phyloP scores from a whole-genome alignment of 2,888 invertebrate genomes.

The Drosophila mulleri region DNA sequence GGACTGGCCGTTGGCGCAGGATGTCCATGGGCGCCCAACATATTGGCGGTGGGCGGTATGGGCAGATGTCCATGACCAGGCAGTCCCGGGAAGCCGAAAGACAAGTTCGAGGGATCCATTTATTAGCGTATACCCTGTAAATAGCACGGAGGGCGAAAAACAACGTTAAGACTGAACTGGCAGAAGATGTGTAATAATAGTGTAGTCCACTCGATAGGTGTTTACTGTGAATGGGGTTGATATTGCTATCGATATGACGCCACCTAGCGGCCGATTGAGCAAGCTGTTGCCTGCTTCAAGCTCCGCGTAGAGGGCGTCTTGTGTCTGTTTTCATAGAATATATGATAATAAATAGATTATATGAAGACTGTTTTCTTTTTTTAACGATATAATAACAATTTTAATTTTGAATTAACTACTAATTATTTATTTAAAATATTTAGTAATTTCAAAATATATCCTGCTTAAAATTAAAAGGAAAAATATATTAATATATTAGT shows the following conservation, averaged over 20 bases:
- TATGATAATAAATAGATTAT: no score
- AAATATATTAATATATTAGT: no score
- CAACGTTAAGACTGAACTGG: conserved; percentile 10
- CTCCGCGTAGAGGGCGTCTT: conserved; percentile 37
- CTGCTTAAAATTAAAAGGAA: no score
- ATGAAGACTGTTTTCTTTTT: not conserved
- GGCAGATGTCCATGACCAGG: conserved; percentile 83
- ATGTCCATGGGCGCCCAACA: conserved; percentile 73
- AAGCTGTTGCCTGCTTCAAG: not conserved
- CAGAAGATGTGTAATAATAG: conserved; percentile 37
- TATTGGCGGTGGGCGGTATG: conserved; percentile 82
- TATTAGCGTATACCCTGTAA: conserved; percentile 22
- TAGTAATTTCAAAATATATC: no score
- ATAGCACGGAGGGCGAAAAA: conserved; percentile 17
- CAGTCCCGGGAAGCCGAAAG: conserved; percentile 83
- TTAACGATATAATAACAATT: not conserved
- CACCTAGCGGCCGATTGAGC: conserved; percentile 29
- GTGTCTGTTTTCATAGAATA: not conserved
- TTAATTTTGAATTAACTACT: no score
- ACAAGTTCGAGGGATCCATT: conserved; percentile 84
- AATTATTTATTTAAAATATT: no score
- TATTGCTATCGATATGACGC: conserved; percentile 11
- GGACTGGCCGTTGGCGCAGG: conserved; percentile 84
- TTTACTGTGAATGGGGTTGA: conserved; percentile 34
- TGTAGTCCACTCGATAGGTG: conserved; percentile 25